Base-by-base conservation (phyloP, 2,113 vertebrate species). In the Tyrannus savana region DNA sequence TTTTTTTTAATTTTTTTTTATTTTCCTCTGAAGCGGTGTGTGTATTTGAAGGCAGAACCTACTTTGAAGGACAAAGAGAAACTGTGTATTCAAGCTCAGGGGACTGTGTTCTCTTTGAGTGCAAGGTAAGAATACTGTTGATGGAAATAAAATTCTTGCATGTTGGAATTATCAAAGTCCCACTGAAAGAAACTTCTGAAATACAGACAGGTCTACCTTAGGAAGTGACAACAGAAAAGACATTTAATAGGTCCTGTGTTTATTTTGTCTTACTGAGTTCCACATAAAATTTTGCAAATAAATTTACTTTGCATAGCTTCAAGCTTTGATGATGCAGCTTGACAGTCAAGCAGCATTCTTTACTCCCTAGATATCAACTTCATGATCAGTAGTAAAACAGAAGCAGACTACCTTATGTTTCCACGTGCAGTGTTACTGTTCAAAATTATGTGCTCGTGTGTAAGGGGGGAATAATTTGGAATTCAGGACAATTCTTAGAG, bases 51-150 rank as follows among this genome's bases (percentile, higher is more conserved):
- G 99, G 99, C 87, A 98, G 98, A 96, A 98, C 98, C 84, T 98
- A 99, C 97, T 98, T 99, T 97, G 99, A 99, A 93, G 99, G 98
- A 91, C 98, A 99, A 96, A 98, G 98, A 97, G 98, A 97, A 96
- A 98, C 99, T 1, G 98, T 99, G 77, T 98, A 98, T 86, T 99
- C 99, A 84, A 98, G 98, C 71, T 98, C 98, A 93, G 98, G 99
- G 95, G 98, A 98, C 49, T 99, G 99, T 93, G 97, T 99, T 97
- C 98, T 99, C n/a, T 99, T 99, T 97, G 98, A 99, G 92, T 99
- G 99, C 97, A 98, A 98, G 98, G 99, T 99, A 98, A 98, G 98
- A 94, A 74, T 69, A 85, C 35, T 39, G 19, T 67, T 91, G 63
- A 62, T 75, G 49, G 47, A 31, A 72, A 86, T 80, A 52, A 64